Percentiles rank a stretch among this genome's conserved stretches.
phyloP scores from a whole-genome alignment of 1,140 invertebrate species.

The Drosophila teissieri region DNA sequence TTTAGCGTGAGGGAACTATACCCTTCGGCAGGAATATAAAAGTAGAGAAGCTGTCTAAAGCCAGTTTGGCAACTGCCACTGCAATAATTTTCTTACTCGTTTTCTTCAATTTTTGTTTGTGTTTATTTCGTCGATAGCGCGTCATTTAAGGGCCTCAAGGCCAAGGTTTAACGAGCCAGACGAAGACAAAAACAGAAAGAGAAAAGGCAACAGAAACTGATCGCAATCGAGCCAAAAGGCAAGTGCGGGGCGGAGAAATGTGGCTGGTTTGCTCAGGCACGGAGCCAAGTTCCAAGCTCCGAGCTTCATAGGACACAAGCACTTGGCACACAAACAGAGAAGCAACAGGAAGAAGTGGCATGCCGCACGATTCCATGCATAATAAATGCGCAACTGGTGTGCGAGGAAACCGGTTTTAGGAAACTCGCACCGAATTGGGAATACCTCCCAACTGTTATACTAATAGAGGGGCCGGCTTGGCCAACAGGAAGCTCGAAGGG shows the following conservation, averaged over 20 bases:
- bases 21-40: neutral
- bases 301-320: slow-evolving; percentile 5
- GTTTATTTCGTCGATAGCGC: slow-evolving; percentile 44
- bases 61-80: slow-evolving; percentile 51
- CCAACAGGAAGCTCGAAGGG: slow-evolving; percentile 53
- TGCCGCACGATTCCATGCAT: slow-evolving; percentile 69
- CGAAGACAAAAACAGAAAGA: slow-evolving; percentile 53
- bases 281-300: slow-evolving; percentile 27
- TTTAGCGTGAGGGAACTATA: too few relatives aligned
- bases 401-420: slow-evolving; percentile 76
- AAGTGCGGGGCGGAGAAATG: slow-evolving; percentile 1
- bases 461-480: slow-evolving; percentile 20
- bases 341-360: slow-evolving; percentile 63
- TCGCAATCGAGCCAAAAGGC: slow-evolving; percentile 54
- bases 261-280: slow-evolving; percentile 15
- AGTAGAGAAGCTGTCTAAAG: slow-evolving; percentile 20
- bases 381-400: slow-evolving; percentile 84
- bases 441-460: slow-evolving; percentile 63
- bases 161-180: slow-evolving; percentile 75
- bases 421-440: slow-evolving; percentile 26
- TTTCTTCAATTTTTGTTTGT: slow-evolving; percentile 12
- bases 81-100: slow-evolving; percentile 43
- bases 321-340: slow-evolving; percentile 38
- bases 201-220: slow-evolving; percentile 58
- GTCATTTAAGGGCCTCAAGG: slow-evolving; percentile 84